phyloP scores from a whole-genome alignment of 2,797 vertebrate species.

The Spizella passerina region DNA sequence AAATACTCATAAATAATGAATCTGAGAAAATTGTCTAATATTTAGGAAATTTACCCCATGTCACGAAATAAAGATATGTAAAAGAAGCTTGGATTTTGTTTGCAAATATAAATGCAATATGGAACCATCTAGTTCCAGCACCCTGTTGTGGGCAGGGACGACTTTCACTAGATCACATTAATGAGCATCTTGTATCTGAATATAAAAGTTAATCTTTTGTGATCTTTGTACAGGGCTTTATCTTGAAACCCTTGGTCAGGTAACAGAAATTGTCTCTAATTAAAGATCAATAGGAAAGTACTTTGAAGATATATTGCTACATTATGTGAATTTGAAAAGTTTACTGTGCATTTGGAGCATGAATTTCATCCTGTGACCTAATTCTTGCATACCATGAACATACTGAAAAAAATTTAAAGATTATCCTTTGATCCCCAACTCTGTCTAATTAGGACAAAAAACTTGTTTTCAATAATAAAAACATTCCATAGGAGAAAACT shows the following conservation, averaged over 20 bases:
- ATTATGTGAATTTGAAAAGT: background rate
- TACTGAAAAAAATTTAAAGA: background rate
- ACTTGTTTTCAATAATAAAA: background rate
- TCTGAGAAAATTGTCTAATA: background rate
- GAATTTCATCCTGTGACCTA: background rate
- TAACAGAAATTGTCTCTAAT: background rate
- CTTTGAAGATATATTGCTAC: background rate
- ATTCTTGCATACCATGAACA: background rate
- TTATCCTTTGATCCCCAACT: constrained; percentile 12
- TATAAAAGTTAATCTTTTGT: background rate
- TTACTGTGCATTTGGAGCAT: background rate
- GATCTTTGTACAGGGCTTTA: background rate
- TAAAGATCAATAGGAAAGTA: background rate
- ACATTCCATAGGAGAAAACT: background rate
- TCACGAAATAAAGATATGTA: background rate
- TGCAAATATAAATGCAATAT: background rate
- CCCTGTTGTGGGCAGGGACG: too few relatives aligned
- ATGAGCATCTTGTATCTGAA: background rate
- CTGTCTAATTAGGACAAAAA: background rate
- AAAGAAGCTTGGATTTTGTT: background rate
- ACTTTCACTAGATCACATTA: too few relatives aligned
- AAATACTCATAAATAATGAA: background rate
- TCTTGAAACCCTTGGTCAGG: background rate
- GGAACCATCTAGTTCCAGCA: too few relatives aligned
- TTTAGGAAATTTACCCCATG: background rate